Base-by-base conservation (phyloP, 2,113 vertebrate species). In the Eulacestoma nigropectus region DNA sequence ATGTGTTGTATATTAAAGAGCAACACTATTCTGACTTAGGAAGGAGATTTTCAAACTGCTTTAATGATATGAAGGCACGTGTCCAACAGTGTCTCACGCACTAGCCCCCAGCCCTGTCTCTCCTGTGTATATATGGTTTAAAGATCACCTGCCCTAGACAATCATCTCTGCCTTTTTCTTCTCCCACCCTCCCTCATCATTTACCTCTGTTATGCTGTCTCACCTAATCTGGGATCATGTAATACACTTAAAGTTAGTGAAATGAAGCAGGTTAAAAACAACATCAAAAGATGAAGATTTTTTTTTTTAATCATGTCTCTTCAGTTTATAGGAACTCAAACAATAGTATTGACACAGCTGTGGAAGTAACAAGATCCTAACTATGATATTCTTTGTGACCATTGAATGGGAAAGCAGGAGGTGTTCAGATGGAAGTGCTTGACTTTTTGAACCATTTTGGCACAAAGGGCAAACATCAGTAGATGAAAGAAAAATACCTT, bases 71-170 rank as follows among this genome's bases (percentile, higher is more conserved):
- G 75, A 75, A 53, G 39, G 26, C 9, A 89, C 8, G 8, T 49
- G 4, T 30, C 26, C 8, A 46, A 52, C 86, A 20, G 4, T 69
- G 9, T 7, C 8, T 5, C 9, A 12, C 6, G 4, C 42, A 21
- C 21, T 16, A 6, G 4, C 5, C 27, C 5, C 9, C 16, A 46
- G 13, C 18, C 17, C 14, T 13, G 2, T 42, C 41, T 59, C 1
- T 0, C 2, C 6, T 16, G 8, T 18, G 19, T 18, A 23, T 19
- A 27, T 2, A 13, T 29, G 1, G 16, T 72, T 85, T 83, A 85
- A 64, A 41, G 8, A 41, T 68, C 76, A 60, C 4, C 35, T 79
- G 13, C 30, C 26, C 2, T 26, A 72, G 37, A 3, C 6, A 64
- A 20, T 27, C 13, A 70, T 73, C 64, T 85, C 42, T 70, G 11